A percentile compares a stretch with the other conserved stretches of the same genome.
phyloP scores from a whole-genome alignment of 2,797 vertebrate genomes.

The Rallus crepitans region DNA sequence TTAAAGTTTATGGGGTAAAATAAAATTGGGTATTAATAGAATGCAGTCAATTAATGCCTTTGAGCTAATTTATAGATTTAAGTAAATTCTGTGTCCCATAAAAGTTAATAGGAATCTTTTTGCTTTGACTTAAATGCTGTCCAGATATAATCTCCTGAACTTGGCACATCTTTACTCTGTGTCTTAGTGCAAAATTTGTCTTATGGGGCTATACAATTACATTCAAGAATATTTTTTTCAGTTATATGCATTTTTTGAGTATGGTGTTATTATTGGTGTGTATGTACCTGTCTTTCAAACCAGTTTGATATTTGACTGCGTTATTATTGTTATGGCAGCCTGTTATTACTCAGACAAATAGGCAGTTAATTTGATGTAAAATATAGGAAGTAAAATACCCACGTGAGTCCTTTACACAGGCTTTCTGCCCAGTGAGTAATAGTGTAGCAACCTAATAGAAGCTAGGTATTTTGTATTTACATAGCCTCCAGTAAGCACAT shows the following conservation, averaged over 20 bases:
- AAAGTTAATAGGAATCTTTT: background rate
- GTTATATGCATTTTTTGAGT: background rate
- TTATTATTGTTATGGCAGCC: background rate
- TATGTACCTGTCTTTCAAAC: background rate
- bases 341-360: conserved; percentile 27
- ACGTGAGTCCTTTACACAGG: background rate
- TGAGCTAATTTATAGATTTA: background rate
- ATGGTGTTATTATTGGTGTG: background rate
- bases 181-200: background rate
- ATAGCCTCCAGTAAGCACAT: background rate
- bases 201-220: background rate
- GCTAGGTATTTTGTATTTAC: conserved; percentile 34
- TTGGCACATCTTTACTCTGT: background rate
- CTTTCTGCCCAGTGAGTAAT: conserved; percentile 1
- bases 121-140: background rate
- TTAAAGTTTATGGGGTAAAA: conserved; percentile 1
- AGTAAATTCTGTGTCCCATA: fast-evolving
- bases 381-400: background rate
- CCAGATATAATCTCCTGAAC: background rate
- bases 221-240: background rate
- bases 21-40: background rate
- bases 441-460: background rate
- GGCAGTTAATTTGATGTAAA: conserved; percentile 17
- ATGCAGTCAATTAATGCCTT: conserved; percentile 24
- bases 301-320: background rate